Percentiles rank a stretch among this genome's conserved stretches.
Evolutionary conservation across 2,113 vertebrate species (phyloP).

Genomic region (Pangasianodon gigas): DNA sequence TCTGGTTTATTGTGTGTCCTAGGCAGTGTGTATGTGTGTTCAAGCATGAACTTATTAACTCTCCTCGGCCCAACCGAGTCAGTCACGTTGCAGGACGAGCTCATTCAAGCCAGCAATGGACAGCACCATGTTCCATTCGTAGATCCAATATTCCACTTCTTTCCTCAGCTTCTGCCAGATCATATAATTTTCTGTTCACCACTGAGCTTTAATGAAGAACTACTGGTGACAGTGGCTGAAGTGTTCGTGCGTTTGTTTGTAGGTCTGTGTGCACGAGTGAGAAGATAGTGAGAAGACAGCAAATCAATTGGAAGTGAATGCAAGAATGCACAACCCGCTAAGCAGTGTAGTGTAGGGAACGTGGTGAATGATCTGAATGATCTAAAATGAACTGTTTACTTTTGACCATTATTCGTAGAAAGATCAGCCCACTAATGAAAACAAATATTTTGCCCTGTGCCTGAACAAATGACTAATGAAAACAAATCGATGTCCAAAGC

Average conservation of each 20-base stretch:
- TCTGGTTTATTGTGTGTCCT: slow-evolving; percentile 8
- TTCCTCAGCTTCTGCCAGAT: slow-evolving; percentile 67
- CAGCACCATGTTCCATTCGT: slow-evolving; percentile 74
- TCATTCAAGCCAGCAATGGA: slow-evolving; percentile 56
- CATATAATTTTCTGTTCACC: slow-evolving; percentile 71
- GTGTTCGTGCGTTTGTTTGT: background rate
- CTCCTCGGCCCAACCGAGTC: slow-evolving; percentile 22
- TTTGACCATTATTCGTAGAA: slow-evolving; percentile 21
- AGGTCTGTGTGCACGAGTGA: slow-evolving; percentile 17
- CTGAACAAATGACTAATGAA: slow-evolving; percentile 42
- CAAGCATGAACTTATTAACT: slow-evolving; percentile 26
- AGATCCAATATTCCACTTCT: slow-evolving; percentile 75
- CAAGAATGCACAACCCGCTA: background rate
- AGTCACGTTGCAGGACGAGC: slow-evolving; percentile 37
- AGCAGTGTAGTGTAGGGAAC: slow-evolving; percentile 3
- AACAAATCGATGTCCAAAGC: slow-evolving; percentile 40
- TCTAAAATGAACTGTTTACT: slow-evolving; percentile 30
- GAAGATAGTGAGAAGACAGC: slow-evolving; percentile 11
- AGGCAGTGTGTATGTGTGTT: background rate
- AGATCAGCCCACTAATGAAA: slow-evolving; percentile 38
- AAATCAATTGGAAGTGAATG: background rate
- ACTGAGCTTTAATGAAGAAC: slow-evolving; percentile 66
- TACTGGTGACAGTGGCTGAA: slow-evolving; percentile 53
- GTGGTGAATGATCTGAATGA: slow-evolving; percentile 1
- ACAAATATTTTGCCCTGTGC: slow-evolving; percentile 29